These are phyloP conservation scores for Sebastes matsubarae DNA, from an alignment of 2,797 vertebrate species.

Conservation along the genomic window DNA sequence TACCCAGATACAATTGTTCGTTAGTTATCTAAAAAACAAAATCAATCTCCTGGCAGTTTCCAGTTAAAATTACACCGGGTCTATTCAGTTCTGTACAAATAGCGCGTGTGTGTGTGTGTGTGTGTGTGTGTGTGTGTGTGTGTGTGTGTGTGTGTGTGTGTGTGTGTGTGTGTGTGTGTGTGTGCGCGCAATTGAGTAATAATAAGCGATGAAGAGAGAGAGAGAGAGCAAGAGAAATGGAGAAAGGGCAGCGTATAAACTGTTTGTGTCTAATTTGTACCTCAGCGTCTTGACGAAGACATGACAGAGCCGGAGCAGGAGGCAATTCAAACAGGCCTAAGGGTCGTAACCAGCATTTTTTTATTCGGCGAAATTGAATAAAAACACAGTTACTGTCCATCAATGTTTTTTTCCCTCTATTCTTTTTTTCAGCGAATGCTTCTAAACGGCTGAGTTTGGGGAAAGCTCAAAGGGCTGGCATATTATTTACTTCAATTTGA, in stretches of 20 bases:
- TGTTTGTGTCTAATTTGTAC: constrained; percentile 46
- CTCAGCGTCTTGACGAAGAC: constrained; percentile 31
- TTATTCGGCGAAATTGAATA: constrained; percentile 10
- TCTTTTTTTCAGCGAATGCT: background rate
- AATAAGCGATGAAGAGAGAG: background rate
- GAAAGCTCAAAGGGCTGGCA: background rate
- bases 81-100: background rate
- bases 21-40: background rate
- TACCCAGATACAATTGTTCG: background rate
- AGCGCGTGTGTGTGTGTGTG: background rate
- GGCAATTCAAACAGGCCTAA: constrained; percentile 34
- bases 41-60: background rate
- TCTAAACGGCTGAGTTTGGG: background rate
- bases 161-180: background rate
- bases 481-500: constrained; percentile 1
- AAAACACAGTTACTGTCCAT: constrained; percentile 17
- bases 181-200: background rate
- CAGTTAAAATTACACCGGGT: background rate
- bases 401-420: background rate
- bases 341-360: constrained; percentile 19
- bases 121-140: background rate
- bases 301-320: constrained; percentile 32
- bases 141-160: background rate
- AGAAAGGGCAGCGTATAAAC: constrained; percentile 29
- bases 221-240: background rate